Conservation (phyloP, 2,888 invertebrate species). For the Thymelicus sylvestris region DNA sequence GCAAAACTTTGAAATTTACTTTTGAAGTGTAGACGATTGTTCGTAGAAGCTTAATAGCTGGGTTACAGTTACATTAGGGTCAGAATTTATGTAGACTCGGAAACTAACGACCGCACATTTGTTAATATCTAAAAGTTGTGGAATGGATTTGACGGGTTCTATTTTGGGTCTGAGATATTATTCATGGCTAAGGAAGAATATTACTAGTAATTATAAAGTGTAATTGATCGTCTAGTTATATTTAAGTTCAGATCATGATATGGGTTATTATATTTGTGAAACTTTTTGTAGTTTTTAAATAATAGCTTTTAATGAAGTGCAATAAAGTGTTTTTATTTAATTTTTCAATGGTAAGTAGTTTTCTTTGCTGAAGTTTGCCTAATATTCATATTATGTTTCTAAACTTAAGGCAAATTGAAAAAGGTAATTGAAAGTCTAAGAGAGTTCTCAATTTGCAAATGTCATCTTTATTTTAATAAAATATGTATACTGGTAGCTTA, state of each 20-base stretch:
- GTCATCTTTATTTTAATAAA: too few species aligned
- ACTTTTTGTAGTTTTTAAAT: too few species aligned
- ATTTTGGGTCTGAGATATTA: slow-evolving; percentile 7
- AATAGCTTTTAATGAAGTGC: too few species aligned
- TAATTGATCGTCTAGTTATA: neutral
- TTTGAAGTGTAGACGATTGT: slow-evolving; percentile 23
- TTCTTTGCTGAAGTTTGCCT: too few species aligned
- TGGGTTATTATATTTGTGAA: neutral
- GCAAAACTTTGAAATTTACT: slow-evolving; percentile 18
- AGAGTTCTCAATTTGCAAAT: too few species aligned
- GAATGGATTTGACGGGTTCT: slow-evolving; percentile 30
- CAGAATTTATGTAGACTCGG: slow-evolving; percentile 33
- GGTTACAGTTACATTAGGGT: slow-evolving; percentile 22
- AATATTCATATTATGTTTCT: too few species aligned
- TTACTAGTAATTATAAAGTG: too few species aligned
- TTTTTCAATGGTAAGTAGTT: too few species aligned
- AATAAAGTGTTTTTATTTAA: too few species aligned
- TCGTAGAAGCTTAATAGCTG: slow-evolving; percentile 13
- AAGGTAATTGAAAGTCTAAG: too few species aligned
- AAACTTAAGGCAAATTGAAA: too few species aligned
- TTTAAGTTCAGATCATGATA: neutral
- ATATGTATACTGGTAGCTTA: too few species aligned
- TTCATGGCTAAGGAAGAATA: neutral
- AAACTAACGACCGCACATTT: slow-evolving; percentile 37
- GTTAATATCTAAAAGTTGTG: slow-evolving; percentile 32